These are phyloP conservation scores for Hypotaenidia philippensis DNA, from an alignment of 2,797 vertebrate genomes.

Conservation along the genomic window DNA sequence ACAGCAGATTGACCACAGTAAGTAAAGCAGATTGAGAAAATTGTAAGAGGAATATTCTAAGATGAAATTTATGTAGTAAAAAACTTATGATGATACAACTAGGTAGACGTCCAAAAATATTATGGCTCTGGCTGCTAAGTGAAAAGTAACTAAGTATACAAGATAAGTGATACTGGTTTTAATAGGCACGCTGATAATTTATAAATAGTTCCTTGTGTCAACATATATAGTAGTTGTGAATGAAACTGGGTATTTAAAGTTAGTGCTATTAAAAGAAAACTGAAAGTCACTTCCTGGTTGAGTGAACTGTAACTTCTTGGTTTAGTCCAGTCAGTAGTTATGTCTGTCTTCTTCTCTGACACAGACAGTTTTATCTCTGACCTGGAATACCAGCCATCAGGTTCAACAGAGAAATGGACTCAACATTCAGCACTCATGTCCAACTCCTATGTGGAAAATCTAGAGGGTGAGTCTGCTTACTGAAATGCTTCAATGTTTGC, in stretches of 20 bases:
- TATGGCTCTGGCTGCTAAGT: conserved; percentile 4
- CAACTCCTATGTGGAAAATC: conserved; percentile 83
- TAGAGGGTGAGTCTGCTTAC: conserved; percentile 84
- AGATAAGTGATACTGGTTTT: background rate
- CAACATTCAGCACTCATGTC: conserved; percentile 82
- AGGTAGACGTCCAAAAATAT: background rate
- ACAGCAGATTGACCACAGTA: background rate
- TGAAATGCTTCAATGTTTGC: conserved; percentile 76
- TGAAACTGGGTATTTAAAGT: conserved; percentile 44
- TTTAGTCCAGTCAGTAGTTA: conserved; percentile 84
- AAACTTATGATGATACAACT: background rate
- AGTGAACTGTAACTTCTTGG: conserved; percentile 78
- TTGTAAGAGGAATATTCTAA: background rate
- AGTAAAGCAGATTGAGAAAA: conserved; percentile 5
- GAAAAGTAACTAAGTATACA: background rate
- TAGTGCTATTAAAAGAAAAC: conserved; percentile 53
- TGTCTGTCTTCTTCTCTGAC: conserved; percentile 85
- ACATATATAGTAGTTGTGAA: conserved; percentile 3
- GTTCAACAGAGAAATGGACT: conserved; percentile 85
- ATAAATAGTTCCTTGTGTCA: conserved; percentile 21
- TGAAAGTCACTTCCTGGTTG: conserved; percentile 67
- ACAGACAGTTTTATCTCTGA: conserved; percentile 85
- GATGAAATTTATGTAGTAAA: background rate
- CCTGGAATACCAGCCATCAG: conserved; percentile 84
- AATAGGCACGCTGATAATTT: conserved; percentile 28